These are phyloP conservation scores for Centropus bengalensis DNA, from an alignment of 2,113 vertebrate species.

Conservation along the genomic window DNA sequence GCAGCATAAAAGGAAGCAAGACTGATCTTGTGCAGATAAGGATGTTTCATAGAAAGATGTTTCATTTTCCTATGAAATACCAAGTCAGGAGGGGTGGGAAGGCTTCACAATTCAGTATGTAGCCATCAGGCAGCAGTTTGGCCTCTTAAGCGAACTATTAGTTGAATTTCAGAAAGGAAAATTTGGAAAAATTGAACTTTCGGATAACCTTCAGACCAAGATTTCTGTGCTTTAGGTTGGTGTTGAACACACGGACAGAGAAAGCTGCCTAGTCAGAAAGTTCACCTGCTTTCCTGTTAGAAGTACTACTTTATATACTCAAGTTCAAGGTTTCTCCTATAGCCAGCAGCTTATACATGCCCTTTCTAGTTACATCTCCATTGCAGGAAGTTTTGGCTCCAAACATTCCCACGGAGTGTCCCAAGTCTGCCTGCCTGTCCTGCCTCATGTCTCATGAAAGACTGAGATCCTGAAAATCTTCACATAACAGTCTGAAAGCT, in stretches of 20 bases:
- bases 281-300: background rate
- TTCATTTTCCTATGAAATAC: background rate
- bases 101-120: rapidly evolving
- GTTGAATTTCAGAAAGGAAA: background rate
- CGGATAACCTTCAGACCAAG: background rate
- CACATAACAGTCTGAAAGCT: background rate
- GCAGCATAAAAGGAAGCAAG: background rate
- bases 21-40: background rate
- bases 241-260: background rate
- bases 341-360: background rate
- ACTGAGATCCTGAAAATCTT: background rate
- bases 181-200: background rate
- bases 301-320: background rate
- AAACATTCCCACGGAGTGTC: background rate
- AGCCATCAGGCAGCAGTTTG: background rate
- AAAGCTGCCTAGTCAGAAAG: background rate
- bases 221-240: background rate
- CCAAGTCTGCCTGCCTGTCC: background rate
- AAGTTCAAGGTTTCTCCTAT: background rate
- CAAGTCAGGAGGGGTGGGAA: background rate
- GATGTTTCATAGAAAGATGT: background rate
- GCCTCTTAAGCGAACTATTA: background rate
- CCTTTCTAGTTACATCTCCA: background rate
- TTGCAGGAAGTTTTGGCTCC: background rate
- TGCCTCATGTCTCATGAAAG: background rate